These are phyloP conservation scores for Cephalopterus ornatus DNA, from an alignment of 2,113 vertebrate species.

Conservation along the genomic window DNA sequence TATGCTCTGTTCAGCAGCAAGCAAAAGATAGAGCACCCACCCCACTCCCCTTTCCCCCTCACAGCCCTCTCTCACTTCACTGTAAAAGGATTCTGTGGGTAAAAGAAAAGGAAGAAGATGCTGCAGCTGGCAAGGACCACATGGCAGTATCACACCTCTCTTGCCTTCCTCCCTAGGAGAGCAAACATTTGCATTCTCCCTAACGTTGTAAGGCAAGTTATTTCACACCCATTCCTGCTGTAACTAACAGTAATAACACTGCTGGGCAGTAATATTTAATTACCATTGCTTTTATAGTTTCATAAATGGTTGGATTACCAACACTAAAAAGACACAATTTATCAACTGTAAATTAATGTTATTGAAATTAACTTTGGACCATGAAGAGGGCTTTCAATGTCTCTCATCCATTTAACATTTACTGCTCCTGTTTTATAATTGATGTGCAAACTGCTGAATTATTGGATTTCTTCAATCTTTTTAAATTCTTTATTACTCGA, in stretches of 20 bases:
- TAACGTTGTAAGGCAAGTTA: not conserved
- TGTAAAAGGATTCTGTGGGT: not conserved
- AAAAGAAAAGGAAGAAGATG: not conserved
- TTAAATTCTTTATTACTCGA: not conserved
- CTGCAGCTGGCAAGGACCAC: not conserved
- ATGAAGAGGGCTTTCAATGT: constrained; percentile 58
- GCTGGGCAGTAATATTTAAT: constrained; percentile 59
- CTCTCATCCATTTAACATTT: constrained; percentile 44
- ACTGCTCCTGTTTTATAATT: constrained; percentile 17
- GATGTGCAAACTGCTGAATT: constrained; percentile 36
- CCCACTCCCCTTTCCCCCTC: rapidly evolving
- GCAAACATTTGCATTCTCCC: constrained; percentile 15
- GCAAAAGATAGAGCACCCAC: not conserved
- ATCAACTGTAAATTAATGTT: constrained; percentile 58
- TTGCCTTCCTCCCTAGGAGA: not conserved
- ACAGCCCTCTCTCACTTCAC: not conserved
- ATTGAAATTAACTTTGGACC: constrained; percentile 61
- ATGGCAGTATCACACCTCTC: not conserved
- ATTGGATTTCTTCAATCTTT: constrained; percentile 51
- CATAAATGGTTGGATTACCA: constrained; percentile 65
- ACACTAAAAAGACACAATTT: constrained; percentile 35
- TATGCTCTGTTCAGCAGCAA: not conserved
- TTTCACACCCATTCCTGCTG: not conserved
- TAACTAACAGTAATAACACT: constrained; percentile 22
- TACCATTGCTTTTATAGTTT: constrained; percentile 55